Evolutionary conservation across 2,888 invertebrate species (phyloP).

Genomic region (Spisula subtruncata): DNA sequence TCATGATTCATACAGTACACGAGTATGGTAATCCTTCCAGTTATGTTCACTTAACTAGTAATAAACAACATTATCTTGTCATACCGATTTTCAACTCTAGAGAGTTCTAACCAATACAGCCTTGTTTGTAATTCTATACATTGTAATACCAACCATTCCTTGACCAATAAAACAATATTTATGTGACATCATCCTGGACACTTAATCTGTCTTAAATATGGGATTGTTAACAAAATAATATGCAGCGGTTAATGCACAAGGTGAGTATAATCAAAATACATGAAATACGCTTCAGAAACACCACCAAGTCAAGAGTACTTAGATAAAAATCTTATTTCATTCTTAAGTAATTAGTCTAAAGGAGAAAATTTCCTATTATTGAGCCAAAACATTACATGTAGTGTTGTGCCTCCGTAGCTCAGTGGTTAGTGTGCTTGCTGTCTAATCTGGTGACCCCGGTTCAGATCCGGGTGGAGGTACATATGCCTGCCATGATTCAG

Average conservation of each 20-base stretch:
- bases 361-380: neutral
- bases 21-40: neutral
- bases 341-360: neutral
- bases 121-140: neutral
- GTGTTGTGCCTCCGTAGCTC: too few relatives aligned
- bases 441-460: too few relatives aligned
- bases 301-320: neutral
- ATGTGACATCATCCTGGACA: neutral
- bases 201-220: neutral
- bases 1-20: too few relatives aligned
- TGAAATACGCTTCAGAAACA: neutral
- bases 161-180: constrained; percentile 1
- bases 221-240: neutral
- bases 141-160: neutral
- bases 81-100: neutral
- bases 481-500: too few relatives aligned
- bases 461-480: too few relatives aligned
- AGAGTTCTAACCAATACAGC: neutral
- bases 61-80: neutral
- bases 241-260: too few relatives aligned
- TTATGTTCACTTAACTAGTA: neutral
- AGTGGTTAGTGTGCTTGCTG: too few relatives aligned
- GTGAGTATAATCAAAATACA: neutral
- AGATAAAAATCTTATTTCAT: neutral
- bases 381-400: neutral